Evolutionary conservation across 1,140 invertebrate species (phyloP).

Genomic region (Varroa destructor): DNA sequence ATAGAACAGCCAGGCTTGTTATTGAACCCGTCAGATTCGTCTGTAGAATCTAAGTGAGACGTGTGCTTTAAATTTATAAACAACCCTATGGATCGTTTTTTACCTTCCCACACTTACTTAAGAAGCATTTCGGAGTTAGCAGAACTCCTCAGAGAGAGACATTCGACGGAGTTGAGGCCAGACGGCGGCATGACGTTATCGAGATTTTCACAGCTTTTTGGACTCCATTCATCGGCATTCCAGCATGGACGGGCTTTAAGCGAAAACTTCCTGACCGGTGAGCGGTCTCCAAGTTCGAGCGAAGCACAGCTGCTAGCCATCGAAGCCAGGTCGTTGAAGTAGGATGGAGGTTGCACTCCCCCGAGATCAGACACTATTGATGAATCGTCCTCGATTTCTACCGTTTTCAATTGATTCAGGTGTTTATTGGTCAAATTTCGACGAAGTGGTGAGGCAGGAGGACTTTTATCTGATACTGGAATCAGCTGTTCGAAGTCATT

Average conservation of each 20-base stretch:
- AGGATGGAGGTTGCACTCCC: constrained; percentile 14
- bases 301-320: constrained; percentile 25
- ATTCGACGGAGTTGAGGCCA: constrained; percentile 21
- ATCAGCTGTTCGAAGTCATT: background rate
- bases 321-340: constrained; percentile 12
- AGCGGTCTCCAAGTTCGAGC: constrained; percentile 11
- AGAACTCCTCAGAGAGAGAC: constrained; percentile 22
- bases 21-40: too few relatives aligned
- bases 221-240: constrained; percentile 25
- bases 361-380: constrained; percentile 11
- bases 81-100: too few relatives aligned
- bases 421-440: constrained; percentile 19
- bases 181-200: constrained; percentile 23
- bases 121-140: constrained; percentile 18
- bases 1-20: too few relatives aligned
- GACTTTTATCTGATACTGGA: constrained; percentile 22
- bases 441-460: background rate
- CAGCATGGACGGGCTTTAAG: constrained; percentile 18
- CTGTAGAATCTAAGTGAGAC: too few relatives aligned
- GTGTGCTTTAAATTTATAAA: too few relatives aligned
- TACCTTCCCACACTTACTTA: background rate
- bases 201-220: constrained; percentile 27
- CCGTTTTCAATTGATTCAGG: constrained; percentile 1
- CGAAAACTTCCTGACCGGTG: constrained; percentile 3
- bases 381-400: constrained; percentile 21